These are phyloP conservation scores for Mercenaria mercenaria DNA, from an alignment of 1,140 invertebrate species.

Conservation along the genomic window DNA sequence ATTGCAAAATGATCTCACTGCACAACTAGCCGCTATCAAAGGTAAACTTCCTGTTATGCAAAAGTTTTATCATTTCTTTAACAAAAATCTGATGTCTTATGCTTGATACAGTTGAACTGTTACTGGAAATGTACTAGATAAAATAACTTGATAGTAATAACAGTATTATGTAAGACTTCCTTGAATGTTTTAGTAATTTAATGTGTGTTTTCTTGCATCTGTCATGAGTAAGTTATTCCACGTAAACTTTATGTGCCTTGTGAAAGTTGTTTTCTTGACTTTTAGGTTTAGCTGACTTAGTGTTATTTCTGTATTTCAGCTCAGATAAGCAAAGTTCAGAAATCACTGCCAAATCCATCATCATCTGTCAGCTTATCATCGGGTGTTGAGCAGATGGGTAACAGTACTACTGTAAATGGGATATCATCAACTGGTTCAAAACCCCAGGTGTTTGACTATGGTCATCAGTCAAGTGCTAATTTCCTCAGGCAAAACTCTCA, in stretches of 20 bases:
- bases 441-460: slow-evolving; percentile 59
- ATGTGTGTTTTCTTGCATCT: too few species aligned
- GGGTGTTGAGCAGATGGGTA: slow-evolving; percentile 2
- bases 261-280: too few species aligned
- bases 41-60: slow-evolving; percentile 28
- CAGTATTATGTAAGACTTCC: not conserved
- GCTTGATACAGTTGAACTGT: not conserved
- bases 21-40: slow-evolving; percentile 60
- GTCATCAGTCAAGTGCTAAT: slow-evolving; percentile 34
- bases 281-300: too few species aligned
- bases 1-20: slow-evolving; percentile 62
- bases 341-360: slow-evolving; percentile 39
- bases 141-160: not conserved
- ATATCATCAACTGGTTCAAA: not conserved
- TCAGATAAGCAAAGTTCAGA: slow-evolving; percentile 62
- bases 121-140: not conserved
- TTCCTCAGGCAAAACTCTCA: slow-evolving; percentile 58
- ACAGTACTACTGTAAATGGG: slow-evolving; percentile 4
- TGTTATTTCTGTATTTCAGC: slow-evolving; percentile 42
- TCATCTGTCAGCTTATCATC: slow-evolving; percentile 19
- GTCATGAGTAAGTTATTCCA: too few species aligned
- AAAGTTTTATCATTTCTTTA: not conserved
- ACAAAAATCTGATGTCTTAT: not conserved
- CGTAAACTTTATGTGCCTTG: too few species aligned
- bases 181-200: too few species aligned